phyloP scores from a whole-genome alignment of 1,140 invertebrate genomes.

The Octopus sinensis region DNA sequence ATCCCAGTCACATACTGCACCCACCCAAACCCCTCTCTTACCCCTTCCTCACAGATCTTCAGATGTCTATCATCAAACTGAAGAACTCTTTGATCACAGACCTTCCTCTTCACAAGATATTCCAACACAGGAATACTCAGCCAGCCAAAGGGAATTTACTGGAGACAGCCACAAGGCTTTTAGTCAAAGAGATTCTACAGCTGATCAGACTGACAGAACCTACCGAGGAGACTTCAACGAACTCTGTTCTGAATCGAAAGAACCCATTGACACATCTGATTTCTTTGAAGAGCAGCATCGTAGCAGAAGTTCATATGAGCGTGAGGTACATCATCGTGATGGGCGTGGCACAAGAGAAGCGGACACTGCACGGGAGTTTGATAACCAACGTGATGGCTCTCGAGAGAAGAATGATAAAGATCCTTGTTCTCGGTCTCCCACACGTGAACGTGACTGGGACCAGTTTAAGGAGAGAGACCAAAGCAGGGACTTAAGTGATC shows the following conservation, averaged over 20 bases:
- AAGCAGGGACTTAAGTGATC: slow-evolving; percentile 29
- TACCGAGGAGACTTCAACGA: slow-evolving; percentile 22
- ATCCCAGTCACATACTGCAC: slow-evolving; percentile 27
- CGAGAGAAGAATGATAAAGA: slow-evolving; percentile 31
- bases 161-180: slow-evolving; percentile 6
- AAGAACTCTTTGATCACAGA: slow-evolving; percentile 6
- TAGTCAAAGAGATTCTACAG: slow-evolving; percentile 15
- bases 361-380: slow-evolving; percentile 21
- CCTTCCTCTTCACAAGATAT: not conserved
- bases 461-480: slow-evolving; percentile 26
- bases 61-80: slow-evolving; percentile 12
- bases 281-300: slow-evolving; percentile 25
- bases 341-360: not conserved
- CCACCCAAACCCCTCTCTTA: slow-evolving; percentile 22
- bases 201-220: slow-evolving; percentile 16
- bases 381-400: slow-evolving; percentile 25
- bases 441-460: slow-evolving; percentile 22
- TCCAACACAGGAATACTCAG: slow-evolving; percentile 3
- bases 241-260: slow-evolving; percentile 30
- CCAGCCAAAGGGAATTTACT: not conserved
- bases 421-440: slow-evolving; percentile 23
- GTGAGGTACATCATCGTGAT: slow-evolving; percentile 13
- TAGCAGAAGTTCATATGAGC: slow-evolving; percentile 15
- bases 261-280: slow-evolving; percentile 33
- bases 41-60: slow-evolving; percentile 12